phyloP scores from a whole-genome alignment of 1,140 invertebrate genomes.

The Aethina tumida region DNA sequence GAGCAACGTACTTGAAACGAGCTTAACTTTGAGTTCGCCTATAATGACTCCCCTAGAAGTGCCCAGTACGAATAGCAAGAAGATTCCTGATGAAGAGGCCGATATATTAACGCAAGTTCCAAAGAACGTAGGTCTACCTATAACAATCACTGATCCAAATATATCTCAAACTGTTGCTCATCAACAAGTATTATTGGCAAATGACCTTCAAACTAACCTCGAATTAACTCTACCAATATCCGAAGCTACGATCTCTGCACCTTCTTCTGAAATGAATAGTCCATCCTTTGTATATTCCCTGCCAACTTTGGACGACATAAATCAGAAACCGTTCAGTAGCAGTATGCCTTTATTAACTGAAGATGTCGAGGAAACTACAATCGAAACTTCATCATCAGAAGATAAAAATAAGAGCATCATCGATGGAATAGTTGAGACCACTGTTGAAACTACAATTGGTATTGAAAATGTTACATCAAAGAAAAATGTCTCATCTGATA shows the following conservation, averaged over 20 bases:
- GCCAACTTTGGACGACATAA: constrained; percentile 28
- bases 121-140: constrained; percentile 41
- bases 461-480: too few species aligned
- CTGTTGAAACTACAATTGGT: background rate
- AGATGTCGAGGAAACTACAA: constrained; percentile 17
- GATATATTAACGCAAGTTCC: constrained; percentile 37
- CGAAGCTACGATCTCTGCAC: constrained; percentile 52
- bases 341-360: constrained; percentile 31
- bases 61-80: constrained; percentile 46
- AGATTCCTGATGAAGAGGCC: constrained; percentile 29
- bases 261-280: constrained; percentile 26
- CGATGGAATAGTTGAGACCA: background rate
- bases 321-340: constrained; percentile 25
- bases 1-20: constrained; percentile 58
- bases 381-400: background rate
- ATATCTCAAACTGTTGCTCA: constrained; percentile 45
- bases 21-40: constrained; percentile 59
- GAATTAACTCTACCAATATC: constrained; percentile 60
- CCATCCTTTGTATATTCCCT: constrained; percentile 30
- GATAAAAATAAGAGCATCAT: constrained; percentile 1
- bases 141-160: constrained; percentile 43
- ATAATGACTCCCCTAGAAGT: constrained; percentile 71
- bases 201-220: constrained; percentile 47
- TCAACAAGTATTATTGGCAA: constrained; percentile 33
- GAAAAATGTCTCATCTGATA: too few species aligned